phyloP scores from a whole-genome alignment of 1,140 invertebrate species.

The Drosophila oshimai region DNA sequence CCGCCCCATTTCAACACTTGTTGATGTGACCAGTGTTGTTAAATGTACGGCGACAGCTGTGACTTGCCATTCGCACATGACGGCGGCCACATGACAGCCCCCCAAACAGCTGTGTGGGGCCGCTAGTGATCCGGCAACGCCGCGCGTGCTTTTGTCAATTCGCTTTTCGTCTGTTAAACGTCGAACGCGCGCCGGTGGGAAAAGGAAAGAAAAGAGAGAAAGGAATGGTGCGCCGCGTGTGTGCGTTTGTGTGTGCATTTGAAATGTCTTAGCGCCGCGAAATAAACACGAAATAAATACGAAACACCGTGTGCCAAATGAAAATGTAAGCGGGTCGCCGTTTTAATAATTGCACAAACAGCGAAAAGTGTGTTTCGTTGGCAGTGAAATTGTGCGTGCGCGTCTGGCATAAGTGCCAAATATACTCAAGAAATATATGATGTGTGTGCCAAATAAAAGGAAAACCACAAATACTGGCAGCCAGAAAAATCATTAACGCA shows the following conservation, averaged over 20 bases:
- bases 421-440: constrained; percentile 16
- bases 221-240: constrained; percentile 9
- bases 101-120: constrained; percentile 11
- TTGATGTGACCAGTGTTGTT: constrained; percentile 18
- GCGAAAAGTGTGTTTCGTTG: constrained; percentile 12
- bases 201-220: constrained; percentile 23
- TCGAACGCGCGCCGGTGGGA: constrained; percentile 16
- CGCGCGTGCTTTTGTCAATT: constrained; percentile 3
- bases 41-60: neutral
- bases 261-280: constrained; percentile 29
- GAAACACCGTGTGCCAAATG: constrained; percentile 36
- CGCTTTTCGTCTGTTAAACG: constrained; percentile 12
- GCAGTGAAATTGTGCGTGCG: constrained; percentile 50
- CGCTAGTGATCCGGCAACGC: neutral
- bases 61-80: neutral
- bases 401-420: constrained; percentile 36
- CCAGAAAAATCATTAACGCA: constrained; percentile 41
- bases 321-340: constrained; percentile 35
- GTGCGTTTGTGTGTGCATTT: constrained; percentile 18
- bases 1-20: constrained; percentile 12
- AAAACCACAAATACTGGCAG: neutral
- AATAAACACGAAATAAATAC: constrained; percentile 16
- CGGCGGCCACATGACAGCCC: neutral
- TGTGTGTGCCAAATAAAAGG: constrained; percentile 41
- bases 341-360: constrained; percentile 19